These are phyloP conservation scores for Epirrhoe tristata DNA, from an alignment of 2,888 invertebrate genomes.

Conservation along the genomic window DNA sequence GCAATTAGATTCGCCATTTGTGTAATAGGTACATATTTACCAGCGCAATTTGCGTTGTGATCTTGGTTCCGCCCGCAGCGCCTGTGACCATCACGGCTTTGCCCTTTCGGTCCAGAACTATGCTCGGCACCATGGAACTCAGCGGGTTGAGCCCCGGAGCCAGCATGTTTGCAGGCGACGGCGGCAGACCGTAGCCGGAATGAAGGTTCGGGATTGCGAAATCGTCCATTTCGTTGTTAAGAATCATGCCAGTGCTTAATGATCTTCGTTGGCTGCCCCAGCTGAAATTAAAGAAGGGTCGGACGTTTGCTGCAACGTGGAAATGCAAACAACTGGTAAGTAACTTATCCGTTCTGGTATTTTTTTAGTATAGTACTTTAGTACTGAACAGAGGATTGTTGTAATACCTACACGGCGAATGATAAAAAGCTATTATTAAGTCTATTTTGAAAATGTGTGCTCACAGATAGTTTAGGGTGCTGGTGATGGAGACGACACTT, in stretches of 20 bases:
- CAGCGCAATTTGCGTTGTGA: constrained; percentile 92
- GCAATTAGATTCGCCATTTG: not conserved
- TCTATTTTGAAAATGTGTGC: not conserved
- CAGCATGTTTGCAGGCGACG: constrained; percentile 94
- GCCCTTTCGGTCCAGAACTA: constrained; percentile 88
- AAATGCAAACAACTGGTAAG: no score
- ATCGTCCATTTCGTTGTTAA: constrained; percentile 96
- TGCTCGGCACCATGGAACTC: constrained; percentile 96
- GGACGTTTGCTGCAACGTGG: no score
- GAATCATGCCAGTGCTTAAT: constrained; percentile 90
- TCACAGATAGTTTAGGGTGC: constrained; percentile 95
- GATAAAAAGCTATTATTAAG: no score
- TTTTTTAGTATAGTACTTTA: no score
- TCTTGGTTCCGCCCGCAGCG: constrained; percentile 96
- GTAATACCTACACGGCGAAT: not conserved
- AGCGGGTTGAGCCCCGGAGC: constrained; percentile 93
- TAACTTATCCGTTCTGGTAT: no score
- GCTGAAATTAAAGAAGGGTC: constrained; percentile 48
- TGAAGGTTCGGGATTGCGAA: constrained; percentile 83
- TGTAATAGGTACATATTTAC: constrained; percentile 69
- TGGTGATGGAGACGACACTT: constrained; percentile 95
- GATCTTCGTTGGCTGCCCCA: constrained; percentile 94
- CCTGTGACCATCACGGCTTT: constrained; percentile 90
- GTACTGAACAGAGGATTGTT: no score
- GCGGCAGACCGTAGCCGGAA: constrained; percentile 90